Conservation (phyloP, 2,113 vertebrate genomes). For the Axis porcinus region DNA sequence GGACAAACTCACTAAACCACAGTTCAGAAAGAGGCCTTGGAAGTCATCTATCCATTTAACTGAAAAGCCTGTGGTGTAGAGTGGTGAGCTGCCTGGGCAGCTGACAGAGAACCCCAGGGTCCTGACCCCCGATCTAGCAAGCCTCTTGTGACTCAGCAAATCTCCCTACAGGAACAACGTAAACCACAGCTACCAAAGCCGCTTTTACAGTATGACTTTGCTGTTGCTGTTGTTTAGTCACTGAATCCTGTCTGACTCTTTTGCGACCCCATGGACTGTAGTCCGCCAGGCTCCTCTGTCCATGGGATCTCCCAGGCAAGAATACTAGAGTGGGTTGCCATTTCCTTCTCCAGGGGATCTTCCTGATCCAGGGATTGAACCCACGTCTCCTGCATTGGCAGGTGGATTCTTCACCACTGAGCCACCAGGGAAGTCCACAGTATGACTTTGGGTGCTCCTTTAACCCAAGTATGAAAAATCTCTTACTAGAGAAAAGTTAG, state of each 20-base stretch:
- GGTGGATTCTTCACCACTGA: neutral
- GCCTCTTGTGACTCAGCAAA: too few species aligned
- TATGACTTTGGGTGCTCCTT: neutral
- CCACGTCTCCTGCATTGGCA: neutral
- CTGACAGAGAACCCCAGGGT: neutral
- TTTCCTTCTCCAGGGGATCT: neutral
- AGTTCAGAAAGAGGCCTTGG: neutral
- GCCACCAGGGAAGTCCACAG: neutral
- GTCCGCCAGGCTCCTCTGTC: neutral
- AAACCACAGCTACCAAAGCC: neutral
- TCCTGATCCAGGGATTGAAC: neutral
- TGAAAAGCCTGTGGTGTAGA: neutral
- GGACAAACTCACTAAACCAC: neutral
- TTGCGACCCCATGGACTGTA: neutral
- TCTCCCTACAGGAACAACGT: neutral
- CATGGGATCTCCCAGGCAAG: neutral
- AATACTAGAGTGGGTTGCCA: neutral
- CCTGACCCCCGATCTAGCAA: neutral
- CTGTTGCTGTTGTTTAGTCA: neutral
- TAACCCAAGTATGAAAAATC: neutral
- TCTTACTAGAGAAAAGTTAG: neutral
- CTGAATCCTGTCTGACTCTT: neutral
- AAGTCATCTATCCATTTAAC: neutral
- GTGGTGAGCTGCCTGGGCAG: neutral
- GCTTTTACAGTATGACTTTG: neutral